phyloP scores from a whole-genome alignment of 2,888 invertebrate genomes.

The Caenorhabditis sp. region DNA sequence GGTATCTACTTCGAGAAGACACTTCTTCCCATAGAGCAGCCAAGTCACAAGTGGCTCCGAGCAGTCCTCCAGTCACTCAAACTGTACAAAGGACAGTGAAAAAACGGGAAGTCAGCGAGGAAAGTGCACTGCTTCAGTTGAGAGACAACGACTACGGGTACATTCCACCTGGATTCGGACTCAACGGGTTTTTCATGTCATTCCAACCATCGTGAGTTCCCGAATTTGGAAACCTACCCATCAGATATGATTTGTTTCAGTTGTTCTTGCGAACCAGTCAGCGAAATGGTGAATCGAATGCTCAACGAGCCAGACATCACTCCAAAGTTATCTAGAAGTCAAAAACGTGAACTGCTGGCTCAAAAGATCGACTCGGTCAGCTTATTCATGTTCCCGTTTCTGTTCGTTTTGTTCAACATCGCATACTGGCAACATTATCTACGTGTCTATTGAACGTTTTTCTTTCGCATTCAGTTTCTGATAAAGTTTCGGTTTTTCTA shows the following conservation, averaged over 20 bases:
- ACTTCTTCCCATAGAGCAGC: constrained; percentile 5
- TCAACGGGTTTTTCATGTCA: constrained; percentile 59
- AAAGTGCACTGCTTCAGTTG: constrained; percentile 68
- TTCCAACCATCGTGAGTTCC: background rate
- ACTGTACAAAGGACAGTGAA: constrained; percentile 32
- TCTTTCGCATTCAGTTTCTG: no score
- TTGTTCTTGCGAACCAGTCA: background rate
- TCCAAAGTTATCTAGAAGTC: background rate
- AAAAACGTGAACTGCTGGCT: background rate
- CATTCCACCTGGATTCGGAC: constrained; percentile 81
- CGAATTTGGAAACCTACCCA: background rate
- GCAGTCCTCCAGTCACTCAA: constrained; percentile 19
- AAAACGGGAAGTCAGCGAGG: constrained; percentile 67
- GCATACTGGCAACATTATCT: constrained; percentile 5
- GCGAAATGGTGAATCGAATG: background rate
- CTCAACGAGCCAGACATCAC: constrained; percentile 1
- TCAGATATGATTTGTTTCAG: background rate
- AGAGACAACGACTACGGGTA: constrained; percentile 83
- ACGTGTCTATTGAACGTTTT: background rate
- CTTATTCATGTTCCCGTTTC: constrained; percentile 1
- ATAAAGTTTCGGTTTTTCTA: no score
- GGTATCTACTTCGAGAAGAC: constrained; percentile 78
- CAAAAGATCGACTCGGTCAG: background rate
- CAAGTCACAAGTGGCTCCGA: constrained; percentile 14
- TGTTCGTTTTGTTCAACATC: constrained; percentile 3